These are phyloP conservation scores for Scomber japonicus DNA, from an alignment of 2,113 vertebrate genomes.

Conservation along the genomic window DNA sequence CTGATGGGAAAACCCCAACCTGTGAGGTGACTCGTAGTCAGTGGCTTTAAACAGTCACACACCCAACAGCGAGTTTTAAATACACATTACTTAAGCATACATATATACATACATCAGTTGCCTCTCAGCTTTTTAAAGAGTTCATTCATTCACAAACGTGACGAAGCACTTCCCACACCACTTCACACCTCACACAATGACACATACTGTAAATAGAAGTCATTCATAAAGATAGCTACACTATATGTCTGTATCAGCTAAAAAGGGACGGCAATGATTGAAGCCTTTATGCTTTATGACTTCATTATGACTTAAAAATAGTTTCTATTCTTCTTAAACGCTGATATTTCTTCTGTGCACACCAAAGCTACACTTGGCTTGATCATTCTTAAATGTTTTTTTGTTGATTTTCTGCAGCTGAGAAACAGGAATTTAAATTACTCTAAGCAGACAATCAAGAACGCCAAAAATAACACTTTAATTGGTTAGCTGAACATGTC, in stretches of 20 bases:
- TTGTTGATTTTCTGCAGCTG: constrained; percentile 20
- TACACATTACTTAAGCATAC: constrained; percentile 13
- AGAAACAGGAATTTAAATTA: constrained; percentile 70
- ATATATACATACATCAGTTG: background rate
- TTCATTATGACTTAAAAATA: background rate
- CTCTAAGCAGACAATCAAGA: constrained; percentile 63
- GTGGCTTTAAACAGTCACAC: constrained; percentile 29
- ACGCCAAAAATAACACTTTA: constrained; percentile 75
- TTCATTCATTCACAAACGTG: constrained; percentile 50
- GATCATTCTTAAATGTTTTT: constrained; percentile 51
- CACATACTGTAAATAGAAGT: constrained; percentile 50
- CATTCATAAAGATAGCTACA: constrained; percentile 46
- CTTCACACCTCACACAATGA: constrained; percentile 28
- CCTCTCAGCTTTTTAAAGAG: constrained; percentile 34
- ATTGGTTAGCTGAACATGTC: constrained; percentile 64
- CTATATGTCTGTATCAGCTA: background rate
- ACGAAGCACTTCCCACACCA: constrained; percentile 48
- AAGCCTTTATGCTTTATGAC: background rate
- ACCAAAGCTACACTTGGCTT: constrained; percentile 23
- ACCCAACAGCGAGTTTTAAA: constrained; percentile 12
- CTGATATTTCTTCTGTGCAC: background rate
- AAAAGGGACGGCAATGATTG: background rate
- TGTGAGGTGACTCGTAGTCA: background rate
- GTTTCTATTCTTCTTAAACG: constrained; percentile 7
- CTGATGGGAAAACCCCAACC: constrained; percentile 19